Percentiles rank a stretch among this genome's conserved stretches.
phyloP scores from a whole-genome alignment of 2,797 vertebrate species.

The Muraenolepis orangiensis region DNA sequence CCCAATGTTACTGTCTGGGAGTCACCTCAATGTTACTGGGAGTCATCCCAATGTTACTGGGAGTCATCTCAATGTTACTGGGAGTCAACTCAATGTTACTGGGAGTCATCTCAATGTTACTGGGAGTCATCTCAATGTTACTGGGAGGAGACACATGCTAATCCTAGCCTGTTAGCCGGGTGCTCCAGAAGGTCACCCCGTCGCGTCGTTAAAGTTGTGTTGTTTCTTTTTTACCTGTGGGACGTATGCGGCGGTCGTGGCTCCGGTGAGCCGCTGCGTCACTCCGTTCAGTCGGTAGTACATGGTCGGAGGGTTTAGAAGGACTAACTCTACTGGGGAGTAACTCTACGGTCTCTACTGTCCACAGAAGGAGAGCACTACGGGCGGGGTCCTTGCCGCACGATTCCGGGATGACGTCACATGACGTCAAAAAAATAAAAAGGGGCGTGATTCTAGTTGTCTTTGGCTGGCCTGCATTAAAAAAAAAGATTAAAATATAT shows the following conservation, averaged over 20 bases:
- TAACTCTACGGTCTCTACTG: not conserved
- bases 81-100: too few relatives aligned
- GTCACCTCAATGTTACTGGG: too few relatives aligned
- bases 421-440: too few relatives aligned
- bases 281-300: conserved; percentile 29
- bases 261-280: conserved; percentile 29
- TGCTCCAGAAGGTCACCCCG: conserved; percentile 13
- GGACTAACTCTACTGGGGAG: not conserved
- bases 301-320: not conserved
- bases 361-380: not conserved
- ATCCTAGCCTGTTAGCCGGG: not conserved
- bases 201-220: too few relatives aligned
- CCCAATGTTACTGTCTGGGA: too few relatives aligned
- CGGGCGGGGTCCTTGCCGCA: not conserved
- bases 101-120: too few relatives aligned
- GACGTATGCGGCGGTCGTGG: conserved; percentile 11
- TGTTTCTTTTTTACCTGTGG: conserved; percentile 30
- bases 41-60: too few relatives aligned
- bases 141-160: too few relatives aligned
- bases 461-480: not conserved
- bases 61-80: too few relatives aligned
- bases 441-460: not conserved
- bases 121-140: too few relatives aligned
- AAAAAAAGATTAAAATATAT: too few relatives aligned
- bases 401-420: not conserved